Evolutionary conservation across 1,140 invertebrate species (phyloP), one percentile per base, ranked within the genome.

Genomic region (Phocides pigmalion): DNA sequence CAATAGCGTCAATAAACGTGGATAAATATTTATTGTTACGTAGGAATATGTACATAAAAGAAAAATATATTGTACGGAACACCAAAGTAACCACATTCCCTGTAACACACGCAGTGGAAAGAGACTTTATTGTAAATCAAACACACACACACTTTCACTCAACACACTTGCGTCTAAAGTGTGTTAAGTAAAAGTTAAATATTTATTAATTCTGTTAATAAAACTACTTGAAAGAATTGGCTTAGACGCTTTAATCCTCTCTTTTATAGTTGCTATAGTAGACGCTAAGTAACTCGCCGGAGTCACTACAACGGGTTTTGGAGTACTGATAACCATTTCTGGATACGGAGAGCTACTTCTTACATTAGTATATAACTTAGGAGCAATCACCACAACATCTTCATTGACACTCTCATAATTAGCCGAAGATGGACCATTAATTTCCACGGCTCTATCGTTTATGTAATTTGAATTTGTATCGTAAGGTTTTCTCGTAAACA

Each of bases 121-220:
- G n/a, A n/a, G n/a, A n/a, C n/a, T n/a, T n/a, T n/a, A n/a, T n/a
- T n/a, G n/a, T n/a, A n/a, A n/a, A n/a, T n/a, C n/a, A n/a, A n/a
- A n/a, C n/a, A n/a, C n/a, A n/a, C n/a, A n/a, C n/a, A n/a, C n/a
- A n/a, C n/a, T n/a, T n/a, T n/a, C n/a, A n/a, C n/a, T n/a, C n/a
- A n/a, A n/a, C n/a, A n/a, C n/a, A n/a, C n/a, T n/a, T n/a, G n/a
- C n/a, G n/a, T n/a, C n/a, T n/a, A n/a, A n/a, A n/a, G n/a, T n/a
- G n/a, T n/a, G 6, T 46, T 63, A 71, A 15, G 70, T 74, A 32
- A 77, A 77, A 17, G 46, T 64, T 37, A 80, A 68, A 68, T 73
- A 76, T 62, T 74, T 88, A 68, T 84, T 87, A 12, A 90, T 84
- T 51, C 76, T 86, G 61, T 81, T 70, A 22, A 88, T 81, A 74